Evolutionary conservation across 2,797 vertebrate species (phyloP), one percentile per base, ranked within the genome.

Genomic region (Myotis planiceps): DNA sequence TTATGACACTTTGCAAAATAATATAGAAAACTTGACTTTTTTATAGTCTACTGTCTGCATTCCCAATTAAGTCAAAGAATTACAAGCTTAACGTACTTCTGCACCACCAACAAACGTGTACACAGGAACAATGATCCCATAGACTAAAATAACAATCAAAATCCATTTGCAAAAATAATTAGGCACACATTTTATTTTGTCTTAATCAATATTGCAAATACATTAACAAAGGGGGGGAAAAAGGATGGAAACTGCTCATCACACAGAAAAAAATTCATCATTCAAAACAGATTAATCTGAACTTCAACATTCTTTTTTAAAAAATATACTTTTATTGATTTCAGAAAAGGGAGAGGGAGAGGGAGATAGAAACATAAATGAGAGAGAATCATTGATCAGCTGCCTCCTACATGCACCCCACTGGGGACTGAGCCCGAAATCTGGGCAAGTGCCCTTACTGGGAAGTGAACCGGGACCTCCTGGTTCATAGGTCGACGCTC

Each of bases 181-280:
- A 96, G 87, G 51, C 65, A 93, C 15, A 92, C 5, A 27, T 94
- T 98, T 97, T 97, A 97, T 97, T 97, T 93, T 19, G 25, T 75
- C 65, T 96, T 92, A 85, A 94, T 88, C 81, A 80, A 39, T 75
- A 91, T 66, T 96, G 80, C 58, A 96, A 95, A 94, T 51, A 69
- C n/a, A 87, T 92, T 81, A 88, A 95, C 58, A 65, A 84, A 88
- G 88, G 27, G 32, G 32, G 68, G 9, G 2, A 65, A 92, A 66
- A 49, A 72, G 19, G 55, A 45, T 42, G 18, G 58, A 93, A 93
- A 90, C 4, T 21, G 9, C 23, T 90, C 19, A 69, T 63, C 29
- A 96, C 51, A 92, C 25, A 86, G 66, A 65, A 85, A 74, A 94
- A 87, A 66, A 69, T 42, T 89, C 82, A 90, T 37, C 16, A 1